Evolutionary conservation across 2,888 invertebrate genomes (phyloP).

Genomic region (Zygogramma bicolorata): DNA sequence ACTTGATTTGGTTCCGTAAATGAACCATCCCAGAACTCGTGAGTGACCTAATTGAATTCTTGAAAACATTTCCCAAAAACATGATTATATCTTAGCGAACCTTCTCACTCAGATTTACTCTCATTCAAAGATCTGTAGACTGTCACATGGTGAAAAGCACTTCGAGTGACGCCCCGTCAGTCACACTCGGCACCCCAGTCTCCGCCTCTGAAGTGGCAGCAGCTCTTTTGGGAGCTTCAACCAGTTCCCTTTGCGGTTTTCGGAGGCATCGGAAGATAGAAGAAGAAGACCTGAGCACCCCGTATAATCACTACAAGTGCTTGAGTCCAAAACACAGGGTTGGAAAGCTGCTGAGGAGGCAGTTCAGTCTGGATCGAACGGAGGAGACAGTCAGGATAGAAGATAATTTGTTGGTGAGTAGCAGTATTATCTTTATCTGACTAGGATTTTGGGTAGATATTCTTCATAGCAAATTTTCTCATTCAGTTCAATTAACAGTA

Average conservation of each 20-base stretch:
- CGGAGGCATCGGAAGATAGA: constrained; percentile 66
- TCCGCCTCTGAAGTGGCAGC: constrained; percentile 70
- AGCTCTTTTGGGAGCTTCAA: constrained; percentile 69
- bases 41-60: neutral
- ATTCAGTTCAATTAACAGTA: no score
- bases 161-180: constrained; percentile 65
- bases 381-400: constrained; percentile 67
- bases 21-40: no score
- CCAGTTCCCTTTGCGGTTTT: constrained; percentile 67
- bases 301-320: constrained; percentile 82
- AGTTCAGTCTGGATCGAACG: constrained; percentile 78
- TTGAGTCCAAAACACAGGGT: constrained; percentile 71
- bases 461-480: no score
- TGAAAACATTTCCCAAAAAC: neutral
- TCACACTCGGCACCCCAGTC: constrained; percentile 67
- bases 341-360: constrained; percentile 71
- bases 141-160: constrained; percentile 67
- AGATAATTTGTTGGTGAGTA: constrained; percentile 64
- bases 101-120: neutral
- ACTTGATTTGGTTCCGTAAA: no score
- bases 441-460: no score
- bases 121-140: constrained; percentile 49
- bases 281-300: constrained; percentile 77
- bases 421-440: no score
- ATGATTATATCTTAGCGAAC: neutral